Evolutionary conservation across 2,113 vertebrate species (phyloP).

Genomic region (Brienomyrus longianalis): DNA sequence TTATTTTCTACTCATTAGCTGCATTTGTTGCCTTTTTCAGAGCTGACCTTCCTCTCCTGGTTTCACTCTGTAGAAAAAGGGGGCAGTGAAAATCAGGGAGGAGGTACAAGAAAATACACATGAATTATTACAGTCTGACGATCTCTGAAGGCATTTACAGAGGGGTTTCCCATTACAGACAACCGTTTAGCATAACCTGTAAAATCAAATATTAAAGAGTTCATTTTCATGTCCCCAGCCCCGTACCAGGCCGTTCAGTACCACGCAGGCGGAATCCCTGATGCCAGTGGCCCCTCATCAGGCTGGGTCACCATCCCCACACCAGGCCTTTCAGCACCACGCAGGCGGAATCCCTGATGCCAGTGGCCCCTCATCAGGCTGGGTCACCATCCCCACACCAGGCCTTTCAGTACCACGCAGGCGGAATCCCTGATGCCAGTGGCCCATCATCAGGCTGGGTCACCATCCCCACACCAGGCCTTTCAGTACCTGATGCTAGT

Average conservation of each 20-base stretch:
- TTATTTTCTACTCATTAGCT: neutral
- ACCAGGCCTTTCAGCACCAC: slow-evolving; percentile 27
- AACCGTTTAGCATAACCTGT: slow-evolving; percentile 36
- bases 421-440: slow-evolving; percentile 34
- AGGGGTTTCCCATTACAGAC: slow-evolving; percentile 36
- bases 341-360: slow-evolving; percentile 36
- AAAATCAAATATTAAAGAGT: slow-evolving; percentile 55
- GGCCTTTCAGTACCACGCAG: slow-evolving; percentile 33
- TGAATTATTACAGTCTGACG: slow-evolving; percentile 55
- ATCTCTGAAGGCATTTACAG: slow-evolving; percentile 35
- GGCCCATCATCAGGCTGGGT: neutral
- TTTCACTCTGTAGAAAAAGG: neutral
- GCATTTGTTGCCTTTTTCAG: neutral
- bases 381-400: neutral
- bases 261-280: slow-evolving; percentile 37
- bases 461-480: neutral
- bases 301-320: neutral
- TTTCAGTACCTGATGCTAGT: slow-evolving; percentile 26
- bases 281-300: neutral
- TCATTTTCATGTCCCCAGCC: slow-evolving; percentile 40
- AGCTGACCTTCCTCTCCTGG: slow-evolving; percentile 8
- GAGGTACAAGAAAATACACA: slow-evolving; percentile 35
- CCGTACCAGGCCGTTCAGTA: slow-evolving; percentile 27
- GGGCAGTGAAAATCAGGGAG: neutral
- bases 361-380: neutral